Base-by-base conservation (phyloP, 2,888 invertebrate species). In the Rotaria socialis region DNA sequence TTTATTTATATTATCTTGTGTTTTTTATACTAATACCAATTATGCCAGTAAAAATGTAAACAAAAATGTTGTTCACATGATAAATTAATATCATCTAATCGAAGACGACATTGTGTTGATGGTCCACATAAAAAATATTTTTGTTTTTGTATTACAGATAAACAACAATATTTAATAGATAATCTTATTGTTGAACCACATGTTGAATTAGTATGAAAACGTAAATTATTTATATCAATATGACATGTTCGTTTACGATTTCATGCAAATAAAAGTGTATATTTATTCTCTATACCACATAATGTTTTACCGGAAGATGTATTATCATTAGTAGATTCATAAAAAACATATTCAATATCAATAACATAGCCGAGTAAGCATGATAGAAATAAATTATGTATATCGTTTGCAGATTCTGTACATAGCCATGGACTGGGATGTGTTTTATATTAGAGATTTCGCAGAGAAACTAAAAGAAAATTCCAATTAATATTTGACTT, bases 281-380 rank as follows among this genome's bases (percentile, higher is more conserved):
- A 47, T 47, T 80, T 80, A 47, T 80, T 80, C 10, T 80, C 43
- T 24, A 80, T n/a, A 7, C 7, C 7, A 47, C 80, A 80, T 80
- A 43, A n/a, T 43, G 43, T 24, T 47, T 2, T 14, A 22, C 43
- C 80, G 7, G 43, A n/a, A 43, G 47, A 80, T 47, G 24, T 2
- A 47, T 80, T 14, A 47, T 80, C 47, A n/a, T 6, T n/a, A 7
- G 80, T 80, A n/a, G 80, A 80, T 43, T 80, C 80, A 47, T 80
- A 80, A 0, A 80, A 2, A 47, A 80, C 80, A 47, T 80, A 14
- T 24, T 80, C 80, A 24, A 80, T 80, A 47, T 80, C 43, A 47
- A 80, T 80, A 80, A 80, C 14, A 80, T 80, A 80, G n/a, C 80
- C 80, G 47, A 47, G 80, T 47, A 43, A 10, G n/a, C 80, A 80